Conservation (phyloP, 2,888 invertebrate species). For the Mayetiola destructor region DNA sequence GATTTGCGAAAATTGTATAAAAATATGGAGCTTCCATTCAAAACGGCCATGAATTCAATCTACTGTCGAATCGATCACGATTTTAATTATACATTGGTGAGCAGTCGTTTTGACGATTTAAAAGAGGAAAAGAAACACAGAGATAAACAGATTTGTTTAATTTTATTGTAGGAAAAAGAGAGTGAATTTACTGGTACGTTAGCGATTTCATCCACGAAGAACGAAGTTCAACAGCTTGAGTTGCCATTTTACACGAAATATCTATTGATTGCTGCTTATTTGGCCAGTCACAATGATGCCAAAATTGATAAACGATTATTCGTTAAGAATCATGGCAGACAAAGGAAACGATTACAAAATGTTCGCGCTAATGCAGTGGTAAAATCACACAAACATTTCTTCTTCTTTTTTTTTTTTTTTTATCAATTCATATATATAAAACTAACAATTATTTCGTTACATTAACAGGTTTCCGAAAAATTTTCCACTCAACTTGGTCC, state of each 20-base stretch:
- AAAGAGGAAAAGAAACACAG: not conserved
- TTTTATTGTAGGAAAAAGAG: not conserved
- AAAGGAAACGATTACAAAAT: slow-evolving; percentile 47
- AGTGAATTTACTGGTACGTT: not conserved
- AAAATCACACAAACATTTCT: slow-evolving; percentile 19
- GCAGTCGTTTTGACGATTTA: not conserved
- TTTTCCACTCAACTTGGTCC: slow-evolving; percentile 64
- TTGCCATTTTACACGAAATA: slow-evolving; percentile 83
- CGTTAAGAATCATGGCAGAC: slow-evolving; percentile 62
- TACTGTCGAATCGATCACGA: slow-evolving; percentile 52
- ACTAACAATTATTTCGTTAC: too few species aligned
- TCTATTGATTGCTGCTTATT: slow-evolving; percentile 74
- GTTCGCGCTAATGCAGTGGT: slow-evolving; percentile 45
- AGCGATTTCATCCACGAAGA: not conserved
- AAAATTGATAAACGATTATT: slow-evolving; percentile 78
- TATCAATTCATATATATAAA: not conserved
- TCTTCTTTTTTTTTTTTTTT: not conserved
- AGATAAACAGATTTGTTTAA: not conserved
- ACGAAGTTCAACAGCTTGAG: slow-evolving; percentile 38
- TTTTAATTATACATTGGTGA: not conserved
- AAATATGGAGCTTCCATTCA: slow-evolving; percentile 60
- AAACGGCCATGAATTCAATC: slow-evolving; percentile 57
- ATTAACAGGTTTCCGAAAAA: slow-evolving; percentile 36
- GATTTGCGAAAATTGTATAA: slow-evolving; percentile 65
- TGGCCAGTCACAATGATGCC: slow-evolving; percentile 84